phyloP scores from a whole-genome alignment of 1,140 invertebrate species.

The Drosophila subobscura region DNA sequence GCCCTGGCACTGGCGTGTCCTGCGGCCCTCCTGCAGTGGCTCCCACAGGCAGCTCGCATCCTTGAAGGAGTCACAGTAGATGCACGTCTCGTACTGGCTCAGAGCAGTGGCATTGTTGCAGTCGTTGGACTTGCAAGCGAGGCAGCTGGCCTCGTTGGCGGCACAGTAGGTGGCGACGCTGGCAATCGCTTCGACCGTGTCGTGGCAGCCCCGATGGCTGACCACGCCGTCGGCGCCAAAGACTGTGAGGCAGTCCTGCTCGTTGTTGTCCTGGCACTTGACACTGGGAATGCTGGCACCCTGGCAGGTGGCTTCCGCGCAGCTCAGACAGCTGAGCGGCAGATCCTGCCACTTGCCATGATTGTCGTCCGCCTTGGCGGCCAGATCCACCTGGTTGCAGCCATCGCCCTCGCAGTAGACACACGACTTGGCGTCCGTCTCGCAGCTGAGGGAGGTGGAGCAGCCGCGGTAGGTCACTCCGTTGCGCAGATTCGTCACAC shows the following conservation, averaged over 20 bases:
- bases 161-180: slow-evolving; percentile 43
- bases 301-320: slow-evolving; percentile 43
- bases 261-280: slow-evolving; percentile 62
- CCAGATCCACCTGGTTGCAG: slow-evolving; percentile 66
- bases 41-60: slow-evolving; percentile 51
- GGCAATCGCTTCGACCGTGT: slow-evolving; percentile 40
- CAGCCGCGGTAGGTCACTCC: slow-evolving; percentile 69
- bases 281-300: slow-evolving; percentile 9
- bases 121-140: slow-evolving; percentile 71
- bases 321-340: slow-evolving; percentile 63
- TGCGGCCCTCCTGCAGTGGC: slow-evolving; percentile 39
- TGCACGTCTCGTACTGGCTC: slow-evolving; percentile 57
- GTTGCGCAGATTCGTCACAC: slow-evolving; percentile 63
- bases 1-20: slow-evolving; percentile 67
- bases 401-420: slow-evolving; percentile 60
- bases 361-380: slow-evolving; percentile 57
- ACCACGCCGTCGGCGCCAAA: slow-evolving; percentile 54
- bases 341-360: slow-evolving; percentile 78
- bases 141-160: slow-evolving; percentile 47
- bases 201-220: slow-evolving; percentile 61
- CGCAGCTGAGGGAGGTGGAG: slow-evolving; percentile 60
- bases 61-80: slow-evolving; percentile 74
- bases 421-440: slow-evolving; percentile 57
- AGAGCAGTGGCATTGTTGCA: slow-evolving; percentile 64
- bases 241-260: slow-evolving; percentile 76